Conservation (phyloP, 1,140 invertebrate genomes). For the Panulirus ornatus region DNA sequence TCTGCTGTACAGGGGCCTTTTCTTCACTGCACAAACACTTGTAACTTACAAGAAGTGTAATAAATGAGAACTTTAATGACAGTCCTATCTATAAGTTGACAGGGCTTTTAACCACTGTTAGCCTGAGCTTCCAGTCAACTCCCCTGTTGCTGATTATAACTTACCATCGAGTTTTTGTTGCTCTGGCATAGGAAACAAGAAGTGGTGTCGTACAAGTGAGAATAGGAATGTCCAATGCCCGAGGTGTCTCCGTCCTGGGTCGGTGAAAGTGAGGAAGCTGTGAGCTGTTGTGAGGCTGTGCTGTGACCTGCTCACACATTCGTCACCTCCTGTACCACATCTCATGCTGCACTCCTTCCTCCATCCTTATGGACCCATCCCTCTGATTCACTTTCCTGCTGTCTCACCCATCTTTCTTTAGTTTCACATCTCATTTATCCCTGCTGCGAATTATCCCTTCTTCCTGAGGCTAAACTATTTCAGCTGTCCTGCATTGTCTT, state of each 20-base stretch:
- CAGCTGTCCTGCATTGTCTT: too few relatives aligned
- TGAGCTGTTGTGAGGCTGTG: conserved; percentile 44
- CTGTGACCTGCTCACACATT: neutral
- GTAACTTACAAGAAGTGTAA: neutral
- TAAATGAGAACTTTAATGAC: neutral
- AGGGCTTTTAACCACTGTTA: neutral
- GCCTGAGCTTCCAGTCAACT: conserved; percentile 18
- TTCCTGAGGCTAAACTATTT: too few relatives aligned
- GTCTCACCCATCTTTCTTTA: too few relatives aligned
- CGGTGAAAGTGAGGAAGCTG: conserved; percentile 77
- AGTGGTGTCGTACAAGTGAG: conserved; percentile 78
- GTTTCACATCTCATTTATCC: too few relatives aligned
- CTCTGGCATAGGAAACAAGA: conserved; percentile 79
- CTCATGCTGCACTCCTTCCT: neutral
- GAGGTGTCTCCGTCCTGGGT: conserved; percentile 79
- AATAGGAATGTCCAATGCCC: conserved; percentile 79
- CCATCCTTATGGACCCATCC: too few relatives aligned
- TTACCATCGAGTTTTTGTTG: conserved; percentile 80
- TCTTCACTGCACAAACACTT: neutral
- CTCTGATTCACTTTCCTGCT: too few relatives aligned
- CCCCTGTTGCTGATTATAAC: conserved; percentile 23
- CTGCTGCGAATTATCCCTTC: too few relatives aligned
- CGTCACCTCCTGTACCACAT: neutral
- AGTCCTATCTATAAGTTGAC: too few relatives aligned
- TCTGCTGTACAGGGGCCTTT: neutral